Base-by-base conservation (phyloP, 2,113 vertebrate species). In the Echinops telfairi region DNA sequence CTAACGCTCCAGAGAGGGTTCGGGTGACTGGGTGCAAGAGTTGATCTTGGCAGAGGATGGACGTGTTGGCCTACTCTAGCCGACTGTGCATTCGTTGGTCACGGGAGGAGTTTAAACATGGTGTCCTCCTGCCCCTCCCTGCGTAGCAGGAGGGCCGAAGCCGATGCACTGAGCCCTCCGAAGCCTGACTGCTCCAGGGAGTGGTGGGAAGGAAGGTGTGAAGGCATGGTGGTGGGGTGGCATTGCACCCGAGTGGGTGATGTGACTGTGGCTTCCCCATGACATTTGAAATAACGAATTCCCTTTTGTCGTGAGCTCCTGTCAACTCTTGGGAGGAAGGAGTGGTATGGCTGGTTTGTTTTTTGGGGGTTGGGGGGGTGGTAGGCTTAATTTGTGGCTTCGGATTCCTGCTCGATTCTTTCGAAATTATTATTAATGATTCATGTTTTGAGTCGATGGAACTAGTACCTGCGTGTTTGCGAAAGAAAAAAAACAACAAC, bases 121-220 rank as follows among this genome's bases (percentile, higher is more conserved):
- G 89, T 64, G 0, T 96, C 91, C 94, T 97, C 19, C 79, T 93
- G 94, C 96, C 90, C 90, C 58, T 96, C 93, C 96, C 90, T 92
- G 94, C 92, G 96, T 95, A 86, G 91, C 96, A 97, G 97, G 97
- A 89, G 95, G 95, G 97, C 96, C 89, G n/a, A 89, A 97, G 96
- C 93, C 93, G 95, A 94, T 88, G 73, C 96, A 79, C 89, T 81
- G 90, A 95, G 94, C 96, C 95, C 0, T 0, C 0, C 93, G 86
- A 81, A 94, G 96, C 95, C 94, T 57, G 83, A 78, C 57, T 96
- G 84, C 95, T 96, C 92, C 87, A 92, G 95, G 90, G 96, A 97
- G 93, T 96, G 95, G 93, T 96, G 96, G 97, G 95, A 97, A 97
- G 19, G 96, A 96, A 96, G 73, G 86, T 83, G 94, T 93, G 58